Percentiles rank a stretch among this genome's conserved stretches.
phyloP scores from a whole-genome alignment of 2,113 vertebrate species.

The Desmodus rotundus region DNA sequence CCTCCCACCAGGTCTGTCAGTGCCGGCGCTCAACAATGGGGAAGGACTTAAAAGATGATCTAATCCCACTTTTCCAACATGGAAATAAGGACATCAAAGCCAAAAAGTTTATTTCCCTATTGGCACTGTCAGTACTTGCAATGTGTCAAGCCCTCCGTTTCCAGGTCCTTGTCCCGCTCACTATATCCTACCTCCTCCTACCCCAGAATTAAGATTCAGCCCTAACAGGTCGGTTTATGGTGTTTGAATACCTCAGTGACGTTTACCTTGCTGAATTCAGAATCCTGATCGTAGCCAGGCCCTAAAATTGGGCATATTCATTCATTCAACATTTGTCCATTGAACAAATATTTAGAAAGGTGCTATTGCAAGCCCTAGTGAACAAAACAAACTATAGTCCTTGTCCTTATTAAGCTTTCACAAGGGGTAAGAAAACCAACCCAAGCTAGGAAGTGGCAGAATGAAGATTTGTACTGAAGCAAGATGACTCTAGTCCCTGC shows the following conservation, averaged over 20 bases:
- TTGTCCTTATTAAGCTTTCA: neutral
- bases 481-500: no score
- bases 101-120: neutral
- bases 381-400: neutral
- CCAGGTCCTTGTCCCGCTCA: neutral
- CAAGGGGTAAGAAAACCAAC: neutral
- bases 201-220: neutral
- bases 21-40: neutral
- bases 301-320: neutral
- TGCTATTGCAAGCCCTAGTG: neutral
- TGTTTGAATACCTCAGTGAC: neutral
- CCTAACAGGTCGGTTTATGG: neutral
- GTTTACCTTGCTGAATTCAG: neutral
- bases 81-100: neutral
- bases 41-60: neutral
- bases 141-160: neutral
- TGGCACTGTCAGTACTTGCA: no score
- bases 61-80: neutral
- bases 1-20: accelerated
- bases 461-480: neutral
- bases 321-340: neutral
- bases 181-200: neutral
- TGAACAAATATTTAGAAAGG: neutral
- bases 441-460: neutral
- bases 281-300: neutral